A percentile compares a stretch with the other conserved stretches of the same genome.
Conservation (phyloP, 2,113 vertebrate genomes). For the Hypomesus transpacificus region DNA sequence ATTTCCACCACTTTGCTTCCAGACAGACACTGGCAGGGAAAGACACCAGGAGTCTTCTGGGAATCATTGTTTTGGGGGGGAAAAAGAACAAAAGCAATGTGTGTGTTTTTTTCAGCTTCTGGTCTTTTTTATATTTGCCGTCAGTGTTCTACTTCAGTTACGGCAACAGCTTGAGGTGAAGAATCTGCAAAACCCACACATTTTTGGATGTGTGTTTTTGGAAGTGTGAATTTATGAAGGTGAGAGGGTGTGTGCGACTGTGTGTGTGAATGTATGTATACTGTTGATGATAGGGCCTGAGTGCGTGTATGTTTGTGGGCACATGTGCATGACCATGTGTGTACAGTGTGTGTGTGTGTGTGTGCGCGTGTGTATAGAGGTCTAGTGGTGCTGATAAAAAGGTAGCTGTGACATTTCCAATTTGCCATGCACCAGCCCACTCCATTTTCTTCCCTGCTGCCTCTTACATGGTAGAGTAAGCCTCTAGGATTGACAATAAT, state of each 20-base stretch:
- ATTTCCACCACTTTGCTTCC: slow-evolving; percentile 75
- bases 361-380: slow-evolving; percentile 56
- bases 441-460: slow-evolving; percentile 95
- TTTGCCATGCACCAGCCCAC: slow-evolving; percentile 97
- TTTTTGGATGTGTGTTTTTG: slow-evolving; percentile 61
- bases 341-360: slow-evolving; percentile 35
- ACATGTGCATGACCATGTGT: slow-evolving; percentile 31
- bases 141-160: slow-evolving; percentile 62
- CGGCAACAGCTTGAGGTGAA: slow-evolving; percentile 77
- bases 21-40: slow-evolving; percentile 71
- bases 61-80: slow-evolving; percentile 70
- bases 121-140: slow-evolving; percentile 55
- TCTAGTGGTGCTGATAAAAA: slow-evolving; percentile 87
- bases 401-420: slow-evolving; percentile 99
- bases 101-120: slow-evolving; percentile 55
- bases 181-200: slow-evolving; percentile 78
- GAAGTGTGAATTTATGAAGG: slow-evolving; percentile 30
- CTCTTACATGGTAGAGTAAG: slow-evolving; percentile 97
- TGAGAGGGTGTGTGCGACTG: slow-evolving; percentile 32
- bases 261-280: slow-evolving; percentile 44
- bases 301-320: slow-evolving; percentile 23
- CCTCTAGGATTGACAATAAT: slow-evolving; percentile 98
- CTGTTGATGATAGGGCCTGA: not conserved
- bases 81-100: slow-evolving; percentile 65
- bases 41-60: slow-evolving; percentile 66